phyloP scores from a whole-genome alignment of 2,113 vertebrate species.

The Fulmarus glacialis region DNA sequence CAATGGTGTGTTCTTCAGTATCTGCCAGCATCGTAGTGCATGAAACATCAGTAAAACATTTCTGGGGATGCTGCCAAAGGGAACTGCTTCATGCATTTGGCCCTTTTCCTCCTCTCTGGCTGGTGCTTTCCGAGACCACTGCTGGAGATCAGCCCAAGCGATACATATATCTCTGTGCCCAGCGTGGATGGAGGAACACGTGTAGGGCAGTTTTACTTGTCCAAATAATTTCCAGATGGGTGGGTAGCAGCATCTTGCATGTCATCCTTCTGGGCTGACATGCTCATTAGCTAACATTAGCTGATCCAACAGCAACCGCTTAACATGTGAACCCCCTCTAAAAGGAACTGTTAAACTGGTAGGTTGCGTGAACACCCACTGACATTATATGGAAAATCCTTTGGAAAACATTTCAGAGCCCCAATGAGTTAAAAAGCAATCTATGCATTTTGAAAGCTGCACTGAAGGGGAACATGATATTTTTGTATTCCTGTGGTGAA shows the following conservation, averaged over 20 bases:
- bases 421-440: neutral
- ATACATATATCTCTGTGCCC: neutral
- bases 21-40: neutral
- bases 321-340: neutral
- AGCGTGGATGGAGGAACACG: rapidly evolving
- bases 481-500: neutral
- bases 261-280: neutral
- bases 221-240: neutral
- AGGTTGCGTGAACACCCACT: neutral
- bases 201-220: neutral
- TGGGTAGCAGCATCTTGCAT: neutral
- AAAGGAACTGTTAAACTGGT: neutral
- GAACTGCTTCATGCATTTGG: neutral
- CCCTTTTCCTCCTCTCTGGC: neutral
- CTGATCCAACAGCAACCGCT: neutral
- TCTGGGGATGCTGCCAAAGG: slow-evolving; percentile 48
- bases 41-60: neutral
- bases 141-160: neutral
- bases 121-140: neutral
- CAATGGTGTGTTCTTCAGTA: neutral
- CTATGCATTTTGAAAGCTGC: neutral
- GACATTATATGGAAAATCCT: neutral
- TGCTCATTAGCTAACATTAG: neutral
- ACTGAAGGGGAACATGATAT: neutral
- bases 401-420: neutral